Evolutionary conservation across 2,888 invertebrate species (phyloP), one percentile per base, ranked within the genome.

Genomic region (Ormyrus pomaceus): DNA sequence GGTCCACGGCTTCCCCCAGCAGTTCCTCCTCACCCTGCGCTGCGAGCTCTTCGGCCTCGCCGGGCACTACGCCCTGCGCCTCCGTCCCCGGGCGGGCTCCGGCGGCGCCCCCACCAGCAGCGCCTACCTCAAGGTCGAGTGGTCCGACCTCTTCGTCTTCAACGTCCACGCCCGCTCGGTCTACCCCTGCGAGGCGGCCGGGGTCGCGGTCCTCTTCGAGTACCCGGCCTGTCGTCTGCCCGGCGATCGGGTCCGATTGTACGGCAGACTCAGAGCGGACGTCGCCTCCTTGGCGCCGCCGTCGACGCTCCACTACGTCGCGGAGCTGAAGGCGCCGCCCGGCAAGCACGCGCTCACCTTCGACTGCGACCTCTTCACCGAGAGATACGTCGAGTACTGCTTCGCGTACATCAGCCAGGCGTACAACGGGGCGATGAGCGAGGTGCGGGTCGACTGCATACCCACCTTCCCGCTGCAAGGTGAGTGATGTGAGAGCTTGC

Each of bases 391-490:
- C 48, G 96, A 96, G 89, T 97, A 96, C 88, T 97, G 97, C 91
- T 97, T 97, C 91, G 95, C 96, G 77, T 97, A 97, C 90, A 96
- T 96, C 53, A 96, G 95, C 58, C 95, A 96, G 87, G 96, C 96
- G 0, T 95, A 96, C 83, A 96, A 95, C 0, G 96, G 96, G 0
- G 96, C 96, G 0, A 96, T 96, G 80, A 95, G 96, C 4, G 96
- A 96, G 88, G 96, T 96, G 11, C 92, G 96, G 83, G 95, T 95
- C 93, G 95, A 96, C 89, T 97, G 97, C 86, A 93, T 97, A 48
- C 96, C 97, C 0, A 96, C 96, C 0, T 91, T 96, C 83, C 96
- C 96, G 0, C 93, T 96, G 8, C 93, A 94, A 90, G 96, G 97
- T 96, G 90, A 89, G 91, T 88, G 7, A 19, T 19, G 1, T 19